Evolutionary conservation across 2,888 invertebrate genomes (phyloP).

Genomic region (Parasteatoda lunata): DNA sequence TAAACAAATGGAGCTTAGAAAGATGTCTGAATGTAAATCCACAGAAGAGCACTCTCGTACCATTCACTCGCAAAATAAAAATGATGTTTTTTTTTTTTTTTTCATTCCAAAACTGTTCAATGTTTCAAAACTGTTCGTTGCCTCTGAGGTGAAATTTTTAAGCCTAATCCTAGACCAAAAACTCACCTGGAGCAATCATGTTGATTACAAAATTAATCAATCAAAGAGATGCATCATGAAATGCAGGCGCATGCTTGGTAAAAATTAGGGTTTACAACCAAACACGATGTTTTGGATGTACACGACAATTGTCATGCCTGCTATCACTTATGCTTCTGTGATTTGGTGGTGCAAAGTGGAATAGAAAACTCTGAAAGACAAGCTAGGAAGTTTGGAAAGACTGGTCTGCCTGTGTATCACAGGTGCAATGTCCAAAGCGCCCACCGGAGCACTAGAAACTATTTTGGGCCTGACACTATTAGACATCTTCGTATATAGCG

Average conservation of each 20-base stretch:
- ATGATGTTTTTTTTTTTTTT: too few relatives aligned
- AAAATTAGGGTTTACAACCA: constrained; percentile 1
- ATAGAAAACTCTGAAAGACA: not conserved
- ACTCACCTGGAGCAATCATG: not conserved
- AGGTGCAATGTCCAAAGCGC: not conserved
- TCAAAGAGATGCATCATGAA: not conserved
- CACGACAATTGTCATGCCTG: not conserved
- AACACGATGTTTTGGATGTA: not conserved
- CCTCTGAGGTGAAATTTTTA: not conserved
- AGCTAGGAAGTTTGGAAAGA: constrained; percentile 2
- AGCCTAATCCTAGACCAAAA: not conserved
- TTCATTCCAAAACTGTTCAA: not conserved
- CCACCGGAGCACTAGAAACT: not conserved
- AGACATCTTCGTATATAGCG: not conserved
- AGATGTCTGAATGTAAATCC: not conserved
- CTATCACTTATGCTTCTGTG: not conserved
- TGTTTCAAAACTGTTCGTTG: not conserved
- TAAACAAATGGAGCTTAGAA: not conserved
- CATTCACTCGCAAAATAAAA: not conserved
- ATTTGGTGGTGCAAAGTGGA: constrained; percentile 2
- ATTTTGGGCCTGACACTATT: constrained; percentile 1
- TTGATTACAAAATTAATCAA: constrained; percentile 12
- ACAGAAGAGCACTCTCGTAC: constrained; percentile 5
- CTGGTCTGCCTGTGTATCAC: constrained; percentile 13
- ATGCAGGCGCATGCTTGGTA: not conserved